phyloP scores from a whole-genome alignment of 2,888 invertebrate species.

The Ptilodon capucinus region DNA sequence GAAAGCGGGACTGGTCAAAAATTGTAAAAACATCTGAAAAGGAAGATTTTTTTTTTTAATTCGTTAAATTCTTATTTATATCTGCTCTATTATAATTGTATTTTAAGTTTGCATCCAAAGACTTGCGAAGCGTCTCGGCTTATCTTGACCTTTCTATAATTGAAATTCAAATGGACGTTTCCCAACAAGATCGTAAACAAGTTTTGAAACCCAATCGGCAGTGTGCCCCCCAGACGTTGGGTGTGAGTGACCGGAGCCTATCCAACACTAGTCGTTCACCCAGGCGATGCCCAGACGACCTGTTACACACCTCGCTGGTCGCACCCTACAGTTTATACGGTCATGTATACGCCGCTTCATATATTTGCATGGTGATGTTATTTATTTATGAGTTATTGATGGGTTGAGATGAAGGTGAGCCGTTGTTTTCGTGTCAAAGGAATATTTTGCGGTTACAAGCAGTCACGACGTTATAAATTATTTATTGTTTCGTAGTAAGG shows the following conservation, averaged over 20 bases:
- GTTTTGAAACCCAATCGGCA: constrained; percentile 3
- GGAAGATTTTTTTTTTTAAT: too few relatives aligned
- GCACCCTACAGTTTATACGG: constrained; percentile 31
- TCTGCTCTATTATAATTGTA: too few relatives aligned
- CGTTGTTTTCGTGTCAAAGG: background rate
- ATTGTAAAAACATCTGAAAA: too few relatives aligned
- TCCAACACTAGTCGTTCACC: constrained; percentile 68
- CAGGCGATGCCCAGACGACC: constrained; percentile 70
- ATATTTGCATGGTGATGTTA: background rate
- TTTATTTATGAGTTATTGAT: background rate
- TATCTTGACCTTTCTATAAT: too few relatives aligned
- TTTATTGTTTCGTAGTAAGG: too few relatives aligned
- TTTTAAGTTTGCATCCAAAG: too few relatives aligned
- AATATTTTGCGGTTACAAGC: too few relatives aligned
- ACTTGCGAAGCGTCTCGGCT: too few relatives aligned
- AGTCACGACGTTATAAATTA: too few relatives aligned
- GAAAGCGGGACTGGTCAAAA: too few relatives aligned
- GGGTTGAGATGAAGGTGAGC: background rate
- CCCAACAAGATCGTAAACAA: constrained; percentile 1
- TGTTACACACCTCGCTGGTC: constrained; percentile 68
- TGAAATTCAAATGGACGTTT: too few relatives aligned
- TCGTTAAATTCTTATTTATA: too few relatives aligned
- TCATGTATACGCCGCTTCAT: constrained; percentile 6
- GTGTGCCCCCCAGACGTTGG: constrained; percentile 38
- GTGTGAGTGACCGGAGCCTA: constrained; percentile 65